Conservation (phyloP, 2,113 vertebrate genomes). For the Ciconia stormi region DNA sequence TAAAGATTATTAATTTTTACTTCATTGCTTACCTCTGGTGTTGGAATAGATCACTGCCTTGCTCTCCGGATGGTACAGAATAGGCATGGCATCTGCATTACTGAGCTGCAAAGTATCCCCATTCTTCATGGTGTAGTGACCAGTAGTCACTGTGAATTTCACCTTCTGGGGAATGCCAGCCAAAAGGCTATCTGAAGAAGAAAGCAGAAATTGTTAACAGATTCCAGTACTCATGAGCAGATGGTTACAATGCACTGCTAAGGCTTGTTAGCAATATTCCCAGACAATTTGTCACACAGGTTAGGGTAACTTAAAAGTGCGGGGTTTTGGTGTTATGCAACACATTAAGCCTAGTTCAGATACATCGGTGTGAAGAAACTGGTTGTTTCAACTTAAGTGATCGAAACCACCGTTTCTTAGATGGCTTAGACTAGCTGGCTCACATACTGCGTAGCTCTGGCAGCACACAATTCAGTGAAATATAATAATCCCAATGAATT, state of each 20-base stretch:
- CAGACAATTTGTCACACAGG: neutral
- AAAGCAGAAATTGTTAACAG: neutral
- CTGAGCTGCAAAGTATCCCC: slow-evolving; percentile 95
- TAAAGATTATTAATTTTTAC: neutral
- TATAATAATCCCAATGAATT: neutral
- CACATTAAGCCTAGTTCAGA: neutral
- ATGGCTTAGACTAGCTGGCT: neutral
- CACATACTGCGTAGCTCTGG: neutral
- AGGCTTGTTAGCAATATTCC: neutral
- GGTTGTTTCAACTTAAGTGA: neutral
- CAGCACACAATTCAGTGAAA: neutral
- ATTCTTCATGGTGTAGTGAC: slow-evolving; percentile 89
- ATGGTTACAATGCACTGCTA: neutral
- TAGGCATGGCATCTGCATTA: slow-evolving; percentile 87
- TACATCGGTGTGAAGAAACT: accelerated
- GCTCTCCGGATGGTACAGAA: slow-evolving; percentile 80
- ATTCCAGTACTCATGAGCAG: neutral
- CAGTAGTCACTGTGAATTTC: slow-evolving; percentile 91
- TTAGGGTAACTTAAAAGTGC: neutral
- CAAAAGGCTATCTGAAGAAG: slow-evolving; percentile 86
- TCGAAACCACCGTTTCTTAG: neutral
- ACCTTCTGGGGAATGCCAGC: slow-evolving; percentile 94
- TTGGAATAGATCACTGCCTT: slow-evolving; percentile 83
- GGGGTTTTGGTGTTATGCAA: neutral
- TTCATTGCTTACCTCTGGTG: slow-evolving; percentile 72